phyloP scores from a whole-genome alignment of 2,113 vertebrate genomes.

The western clawed frog (Xenopus tropicalis) region DNA sequence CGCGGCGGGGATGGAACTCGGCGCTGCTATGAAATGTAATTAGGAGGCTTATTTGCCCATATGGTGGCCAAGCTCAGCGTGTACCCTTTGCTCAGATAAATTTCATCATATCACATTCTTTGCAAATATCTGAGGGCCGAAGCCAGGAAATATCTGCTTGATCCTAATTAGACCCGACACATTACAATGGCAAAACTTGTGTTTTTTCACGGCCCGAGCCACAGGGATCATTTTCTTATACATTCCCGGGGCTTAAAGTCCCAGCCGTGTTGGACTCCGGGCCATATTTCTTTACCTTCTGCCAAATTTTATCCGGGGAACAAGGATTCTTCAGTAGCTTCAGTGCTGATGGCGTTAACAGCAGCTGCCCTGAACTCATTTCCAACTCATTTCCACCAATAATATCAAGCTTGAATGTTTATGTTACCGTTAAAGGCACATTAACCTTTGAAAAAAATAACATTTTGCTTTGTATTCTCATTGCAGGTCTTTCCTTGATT shows the following conservation, averaged over 20 bases:
- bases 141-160: constrained; percentile 41
- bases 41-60: constrained; percentile 8
- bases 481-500: too few species aligned
- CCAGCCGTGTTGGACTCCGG: background rate
- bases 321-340: too few species aligned
- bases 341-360: background rate
- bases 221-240: constrained; percentile 44
- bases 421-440: too few species aligned
- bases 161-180: constrained; percentile 46
- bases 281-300: too few species aligned
- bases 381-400: too few species aligned
- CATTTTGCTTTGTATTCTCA: too few species aligned
- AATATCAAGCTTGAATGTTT: too few species aligned
- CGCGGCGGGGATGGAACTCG: background rate
- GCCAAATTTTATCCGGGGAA: too few species aligned
- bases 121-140: constrained; percentile 16
- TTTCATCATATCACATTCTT: constrained; percentile 46
- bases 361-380: background rate
- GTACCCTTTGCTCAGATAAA: constrained; percentile 17
- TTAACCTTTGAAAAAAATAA: too few species aligned
- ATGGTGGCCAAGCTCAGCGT: constrained; percentile 18
- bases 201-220: constrained; percentile 43
- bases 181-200: constrained; percentile 44
- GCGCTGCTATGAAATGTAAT: constrained; percentile 33
- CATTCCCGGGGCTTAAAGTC: constrained; percentile 26